phyloP scores from a whole-genome alignment of 2,797 vertebrate species.

The Gephyroberyx darwinii region DNA sequence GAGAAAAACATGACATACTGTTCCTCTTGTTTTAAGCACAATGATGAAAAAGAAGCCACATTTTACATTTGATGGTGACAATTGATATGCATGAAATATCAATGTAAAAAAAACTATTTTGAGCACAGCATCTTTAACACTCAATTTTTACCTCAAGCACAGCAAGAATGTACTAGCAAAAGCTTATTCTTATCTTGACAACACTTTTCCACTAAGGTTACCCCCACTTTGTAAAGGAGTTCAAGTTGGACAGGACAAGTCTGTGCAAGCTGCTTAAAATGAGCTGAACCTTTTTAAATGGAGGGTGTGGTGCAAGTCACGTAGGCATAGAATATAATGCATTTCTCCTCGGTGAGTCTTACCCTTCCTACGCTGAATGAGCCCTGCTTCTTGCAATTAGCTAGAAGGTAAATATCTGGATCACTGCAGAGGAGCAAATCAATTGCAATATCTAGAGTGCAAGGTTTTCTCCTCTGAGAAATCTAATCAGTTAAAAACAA shows the following conservation, averaged over 20 bases:
- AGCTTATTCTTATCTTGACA: conserved; percentile 10
- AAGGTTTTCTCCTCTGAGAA: conserved; percentile 68
- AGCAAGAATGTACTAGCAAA: conserved; percentile 11
- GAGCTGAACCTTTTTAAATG: conserved; percentile 53
- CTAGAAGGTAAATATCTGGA: conserved; percentile 75
- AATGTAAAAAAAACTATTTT: background rate
- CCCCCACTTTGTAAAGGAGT: conserved; percentile 30
- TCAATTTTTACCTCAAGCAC: background rate
- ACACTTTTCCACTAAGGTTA: conserved; percentile 19
- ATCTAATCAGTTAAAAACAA: conserved; percentile 70
- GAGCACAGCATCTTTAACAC: conserved; percentile 19
- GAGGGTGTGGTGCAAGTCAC: conserved; percentile 53
- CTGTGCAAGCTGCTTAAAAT: conserved; percentile 35
- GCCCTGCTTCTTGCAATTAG: conserved; percentile 74
- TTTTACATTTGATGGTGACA: conserved; percentile 23
- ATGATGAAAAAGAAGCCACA: conserved; percentile 25
- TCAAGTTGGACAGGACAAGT: conserved; percentile 33
- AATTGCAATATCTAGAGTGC: conserved; percentile 77
- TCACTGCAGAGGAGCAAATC: conserved; percentile 69
- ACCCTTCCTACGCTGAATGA: conserved; percentile 49
- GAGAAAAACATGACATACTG: background rate
- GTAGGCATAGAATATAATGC: conserved; percentile 50
- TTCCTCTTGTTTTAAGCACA: conserved; percentile 34
- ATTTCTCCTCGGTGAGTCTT: conserved; percentile 50
- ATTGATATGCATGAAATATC: conserved; percentile 27